phyloP scores from a whole-genome alignment of 64 coral and sea anemone species.

The Dendronephthya gigantea region DNA sequence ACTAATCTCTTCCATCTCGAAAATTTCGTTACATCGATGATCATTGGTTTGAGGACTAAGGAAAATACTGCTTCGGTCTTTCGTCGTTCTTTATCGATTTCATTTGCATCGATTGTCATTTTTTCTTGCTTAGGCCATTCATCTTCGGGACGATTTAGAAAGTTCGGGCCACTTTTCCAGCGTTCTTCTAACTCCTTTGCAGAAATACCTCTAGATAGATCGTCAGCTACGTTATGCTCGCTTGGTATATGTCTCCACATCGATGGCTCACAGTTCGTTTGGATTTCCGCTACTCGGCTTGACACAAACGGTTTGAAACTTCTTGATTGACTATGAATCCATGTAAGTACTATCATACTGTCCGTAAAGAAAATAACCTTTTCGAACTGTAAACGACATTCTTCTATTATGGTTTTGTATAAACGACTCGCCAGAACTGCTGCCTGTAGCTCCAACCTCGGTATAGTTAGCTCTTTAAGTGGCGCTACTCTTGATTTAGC shows the following conservation, averaged over 20 bases:
- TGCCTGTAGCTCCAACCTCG: not conserved
- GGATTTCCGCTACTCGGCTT: not conserved
- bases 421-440: too few species aligned
- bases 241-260: not conserved
- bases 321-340: slow-evolving; percentile 6
- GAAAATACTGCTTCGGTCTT: not conserved
- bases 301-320: not conserved
- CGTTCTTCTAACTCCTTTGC: slow-evolving; percentile 19
- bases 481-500: not conserved
- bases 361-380: not conserved
- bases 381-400: not conserved
- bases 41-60: not conserved
- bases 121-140: too few species aligned
- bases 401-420: not conserved
- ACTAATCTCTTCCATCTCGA: not conserved
- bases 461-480: not conserved
- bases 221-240: not conserved
- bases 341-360: not conserved
- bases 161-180: slow-evolving; percentile 5
- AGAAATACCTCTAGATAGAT: not conserved
- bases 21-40: not conserved
- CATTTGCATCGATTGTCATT: too few species aligned
- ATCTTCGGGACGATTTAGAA: too few species aligned
- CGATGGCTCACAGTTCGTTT: not conserved
- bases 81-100: not conserved